Conservation (phyloP, 2,113 vertebrate genomes). For the Equus quagga region DNA sequence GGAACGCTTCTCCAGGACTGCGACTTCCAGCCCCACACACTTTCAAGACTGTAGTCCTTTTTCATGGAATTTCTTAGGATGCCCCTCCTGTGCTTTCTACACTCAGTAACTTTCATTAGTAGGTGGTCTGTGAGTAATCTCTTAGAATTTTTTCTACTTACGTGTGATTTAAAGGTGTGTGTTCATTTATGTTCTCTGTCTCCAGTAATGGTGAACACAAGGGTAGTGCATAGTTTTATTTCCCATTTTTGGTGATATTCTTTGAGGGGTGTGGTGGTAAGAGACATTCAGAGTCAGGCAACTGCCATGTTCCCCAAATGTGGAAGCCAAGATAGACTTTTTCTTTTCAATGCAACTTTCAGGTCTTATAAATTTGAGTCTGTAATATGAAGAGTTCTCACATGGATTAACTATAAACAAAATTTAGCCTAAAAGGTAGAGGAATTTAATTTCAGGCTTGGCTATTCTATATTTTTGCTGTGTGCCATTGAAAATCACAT, state of each 20-base stretch:
- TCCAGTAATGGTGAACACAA: neutral
- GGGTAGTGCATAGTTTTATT: neutral
- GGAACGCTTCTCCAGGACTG: neutral
- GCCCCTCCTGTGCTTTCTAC: neutral
- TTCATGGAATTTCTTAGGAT: neutral
- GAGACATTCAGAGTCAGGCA: neutral
- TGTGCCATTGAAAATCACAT: neutral
- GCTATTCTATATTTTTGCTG: neutral
- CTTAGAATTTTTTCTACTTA: neutral
- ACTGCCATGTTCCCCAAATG: neutral
- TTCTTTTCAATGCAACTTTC: neutral
- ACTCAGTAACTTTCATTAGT: neutral
- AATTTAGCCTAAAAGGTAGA: neutral
- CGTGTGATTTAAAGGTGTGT: neutral
- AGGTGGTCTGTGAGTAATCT: neutral
- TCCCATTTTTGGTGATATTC: neutral
- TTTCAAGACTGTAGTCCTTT: neutral
- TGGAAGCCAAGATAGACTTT: neutral
- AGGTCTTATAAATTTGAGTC: neutral
- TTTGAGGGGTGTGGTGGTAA: fast-evolving
- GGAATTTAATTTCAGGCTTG: neutral
- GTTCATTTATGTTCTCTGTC: neutral
- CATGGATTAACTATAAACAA: neutral
- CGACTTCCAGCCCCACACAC: neutral
- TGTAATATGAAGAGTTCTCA: neutral